phyloP scores from a whole-genome alignment of 2,888 invertebrate species.

The Dicyrtomina minuta region DNA sequence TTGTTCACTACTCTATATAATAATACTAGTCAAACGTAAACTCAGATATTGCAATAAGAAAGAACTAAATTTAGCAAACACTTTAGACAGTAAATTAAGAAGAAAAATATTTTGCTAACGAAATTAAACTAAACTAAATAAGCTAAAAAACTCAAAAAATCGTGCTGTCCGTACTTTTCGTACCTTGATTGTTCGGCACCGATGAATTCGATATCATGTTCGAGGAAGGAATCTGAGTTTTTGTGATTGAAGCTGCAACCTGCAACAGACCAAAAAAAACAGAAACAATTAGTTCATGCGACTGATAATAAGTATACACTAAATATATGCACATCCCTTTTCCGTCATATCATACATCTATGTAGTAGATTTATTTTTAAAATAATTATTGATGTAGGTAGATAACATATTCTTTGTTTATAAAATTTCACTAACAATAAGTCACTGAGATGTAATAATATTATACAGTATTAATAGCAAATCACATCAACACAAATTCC shows the following conservation, averaged over 20 bases:
- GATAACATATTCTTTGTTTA: too few relatives aligned
- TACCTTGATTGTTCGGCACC: slow-evolving; percentile 27
- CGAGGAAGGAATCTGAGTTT: slow-evolving; percentile 26
- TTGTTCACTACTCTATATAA: too few relatives aligned
- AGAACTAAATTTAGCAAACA: background rate
- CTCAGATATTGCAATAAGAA: too few relatives aligned
- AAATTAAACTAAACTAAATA: background rate
- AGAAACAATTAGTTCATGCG: background rate
- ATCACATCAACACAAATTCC: too few relatives aligned
- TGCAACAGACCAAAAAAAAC: slow-evolving; percentile 2
- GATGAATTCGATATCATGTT: slow-evolving; percentile 26
- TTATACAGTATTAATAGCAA: too few relatives aligned
- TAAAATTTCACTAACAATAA: too few relatives aligned
- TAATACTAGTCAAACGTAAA: too few relatives aligned
- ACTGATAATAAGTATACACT: background rate
- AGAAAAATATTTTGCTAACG: too few relatives aligned
- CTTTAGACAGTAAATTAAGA: background rate
- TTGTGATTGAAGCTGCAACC: slow-evolving; percentile 29
- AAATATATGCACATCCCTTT: too few relatives aligned
- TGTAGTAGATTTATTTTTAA: too few relatives aligned
- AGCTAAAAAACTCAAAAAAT: background rate
- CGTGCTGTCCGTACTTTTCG: slow-evolving; percentile 16
- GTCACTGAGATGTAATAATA: too few relatives aligned
- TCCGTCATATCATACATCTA: background rate
- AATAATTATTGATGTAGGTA: too few relatives aligned